Evolutionary conservation across 2,113 vertebrate genomes (phyloP).

Genomic region (Gnathonemus echidnorhynchus): DNA sequence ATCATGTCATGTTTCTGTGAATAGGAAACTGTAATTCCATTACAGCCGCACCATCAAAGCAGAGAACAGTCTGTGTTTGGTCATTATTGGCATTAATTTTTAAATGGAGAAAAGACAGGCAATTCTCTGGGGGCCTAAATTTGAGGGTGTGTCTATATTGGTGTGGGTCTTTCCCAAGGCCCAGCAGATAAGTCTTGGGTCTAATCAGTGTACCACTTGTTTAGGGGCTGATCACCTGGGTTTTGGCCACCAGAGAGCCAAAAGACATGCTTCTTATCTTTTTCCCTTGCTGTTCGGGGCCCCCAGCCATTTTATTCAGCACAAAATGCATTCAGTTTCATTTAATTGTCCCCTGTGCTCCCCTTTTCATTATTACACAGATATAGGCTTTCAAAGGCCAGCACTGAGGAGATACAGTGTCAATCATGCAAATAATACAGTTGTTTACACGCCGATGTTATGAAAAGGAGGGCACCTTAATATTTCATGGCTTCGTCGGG

Average conservation of each 20-base stretch:
- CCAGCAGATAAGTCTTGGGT: neutral
- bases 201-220: slow-evolving; percentile 6
- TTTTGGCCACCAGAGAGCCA: neutral
- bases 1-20: neutral
- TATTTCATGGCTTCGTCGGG: slow-evolving; percentile 60
- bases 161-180: neutral
- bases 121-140: neutral
- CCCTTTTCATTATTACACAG: slow-evolving; percentile 38
- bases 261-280: neutral
- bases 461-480: slow-evolving; percentile 56
- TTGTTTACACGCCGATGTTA: slow-evolving; percentile 59
- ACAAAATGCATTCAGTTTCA: slow-evolving; percentile 23
- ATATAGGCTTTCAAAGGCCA: slow-evolving; percentile 50
- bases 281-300: neutral
- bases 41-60: neutral
- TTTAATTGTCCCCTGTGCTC: slow-evolving; percentile 27
- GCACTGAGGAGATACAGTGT: slow-evolving; percentile 35
- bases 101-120: neutral
- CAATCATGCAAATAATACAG: slow-evolving; percentile 53
- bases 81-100: slow-evolving; percentile 1
- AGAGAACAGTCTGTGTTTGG: neutral
- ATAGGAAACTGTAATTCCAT: neutral
- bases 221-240: neutral
- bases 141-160: neutral
- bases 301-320: neutral